Evolutionary conservation across 2,888 invertebrate genomes (phyloP), one percentile per base, ranked within the genome.

Genomic region (Lepidochitona cinerea): DNA sequence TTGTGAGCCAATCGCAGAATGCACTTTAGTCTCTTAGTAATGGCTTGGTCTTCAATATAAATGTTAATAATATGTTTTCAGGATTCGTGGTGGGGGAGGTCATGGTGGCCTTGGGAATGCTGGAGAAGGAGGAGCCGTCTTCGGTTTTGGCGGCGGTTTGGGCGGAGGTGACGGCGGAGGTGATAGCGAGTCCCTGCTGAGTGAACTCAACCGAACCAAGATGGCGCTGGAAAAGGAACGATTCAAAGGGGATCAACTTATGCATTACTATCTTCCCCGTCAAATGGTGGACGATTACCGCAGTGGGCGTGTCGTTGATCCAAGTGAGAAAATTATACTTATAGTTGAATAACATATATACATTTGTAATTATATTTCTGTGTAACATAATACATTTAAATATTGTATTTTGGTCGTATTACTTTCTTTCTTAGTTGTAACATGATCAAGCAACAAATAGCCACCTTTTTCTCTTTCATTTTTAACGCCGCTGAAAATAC

Each of bases 241-340:
- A 23, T 70, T 75, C 37, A 74, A 76, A 71, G 80, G 75, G 29
- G 75, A 78, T 18, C 65, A 71, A 14, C 71, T 84, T 32, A 77
- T 77, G 54, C 72, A 75, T 14, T 79, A 78, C 1, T 83, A 83
- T 65, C 77, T 86, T 14, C 85, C 85, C 1, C 78, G 79, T 37
- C 74, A 78, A n/a, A 75, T 79, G 7, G 81, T 77, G 0, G 73
- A 81, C 35, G 73, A 80, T n/a, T 72, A 83, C 12, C 70, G 72
- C 12, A 76, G 74, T 32, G 83, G 83, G 7, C 74, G 79, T 26
- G 67, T 75, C 4, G 81, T 82, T 18, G 72, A 74, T 33, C 80
- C 82, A 70, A 83, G 85, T 86, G 68, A 29, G 73, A 35, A 33
- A 37, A 29, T 26, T 59, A n/a, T n/a, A n/a, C n/a, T n/a, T n/a